phyloP scores from a whole-genome alignment of 2,888 invertebrate genomes.

The Drosophila planitibia region DNA sequence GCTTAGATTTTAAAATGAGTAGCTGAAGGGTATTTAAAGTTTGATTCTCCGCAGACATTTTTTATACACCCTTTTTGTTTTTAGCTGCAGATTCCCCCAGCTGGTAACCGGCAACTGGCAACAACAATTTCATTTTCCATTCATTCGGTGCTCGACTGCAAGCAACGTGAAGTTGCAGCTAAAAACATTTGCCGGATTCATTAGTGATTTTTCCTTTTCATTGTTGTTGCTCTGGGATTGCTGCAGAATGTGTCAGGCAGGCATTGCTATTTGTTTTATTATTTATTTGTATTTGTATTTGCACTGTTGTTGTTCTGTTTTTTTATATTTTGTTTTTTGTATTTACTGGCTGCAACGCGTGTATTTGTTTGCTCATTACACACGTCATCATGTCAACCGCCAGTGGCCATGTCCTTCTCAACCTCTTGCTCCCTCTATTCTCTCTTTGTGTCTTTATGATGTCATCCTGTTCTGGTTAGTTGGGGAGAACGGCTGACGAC shows the following conservation, averaged over 20 bases:
- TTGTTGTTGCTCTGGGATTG: slow-evolving; percentile 44
- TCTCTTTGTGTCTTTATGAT: slow-evolving; percentile 3
- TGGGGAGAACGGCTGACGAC: slow-evolving; percentile 20
- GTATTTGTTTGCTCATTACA: slow-evolving; percentile 80
- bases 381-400: slow-evolving; percentile 78
- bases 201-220: slow-evolving; percentile 62
- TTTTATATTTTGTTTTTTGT: slow-evolving; percentile 1
- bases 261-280: slow-evolving; percentile 68
- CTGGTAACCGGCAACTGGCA: slow-evolving; percentile 40
- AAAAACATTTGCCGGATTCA: slow-evolving; percentile 72
- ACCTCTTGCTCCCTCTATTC: not conserved
- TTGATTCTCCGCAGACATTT: not conserved
- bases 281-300: slow-evolving; percentile 67
- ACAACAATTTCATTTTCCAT: slow-evolving; percentile 72
- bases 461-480: slow-evolving; percentile 45
- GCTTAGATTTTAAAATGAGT: not conserved
- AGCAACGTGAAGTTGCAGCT: slow-evolving; percentile 64
- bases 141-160: slow-evolving; percentile 48
- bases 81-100: not conserved
- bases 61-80: not conserved
- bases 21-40: not conserved
- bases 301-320: slow-evolving; percentile 6
- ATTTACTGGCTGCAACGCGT: slow-evolving; percentile 45
- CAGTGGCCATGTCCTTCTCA: slow-evolving; percentile 59
- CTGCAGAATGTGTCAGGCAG: slow-evolving; percentile 70